Percentiles rank a stretch among this genome's conserved stretches.
phyloP scores from a whole-genome alignment of 2,797 vertebrate genomes.

The Channallabes apus region DNA sequence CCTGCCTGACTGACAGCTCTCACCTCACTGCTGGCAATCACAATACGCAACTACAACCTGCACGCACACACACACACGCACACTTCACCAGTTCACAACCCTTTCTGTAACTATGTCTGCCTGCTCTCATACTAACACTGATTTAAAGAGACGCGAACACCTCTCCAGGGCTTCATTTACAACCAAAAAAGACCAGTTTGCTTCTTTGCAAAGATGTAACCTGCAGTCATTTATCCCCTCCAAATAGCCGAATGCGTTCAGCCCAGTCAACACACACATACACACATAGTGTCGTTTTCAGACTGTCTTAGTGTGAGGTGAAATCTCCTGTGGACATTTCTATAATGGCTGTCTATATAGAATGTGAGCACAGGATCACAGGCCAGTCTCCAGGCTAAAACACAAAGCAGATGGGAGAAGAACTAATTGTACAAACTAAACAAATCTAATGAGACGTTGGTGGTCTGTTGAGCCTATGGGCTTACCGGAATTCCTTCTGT shows the following conservation, averaged over 20 bases:
- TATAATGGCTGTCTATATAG: constrained; percentile 53
- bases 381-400: constrained; percentile 48
- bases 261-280: constrained; percentile 39
- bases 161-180: constrained; percentile 61
- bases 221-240: constrained; percentile 60
- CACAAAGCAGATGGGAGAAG: constrained; percentile 56
- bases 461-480: constrained; percentile 49
- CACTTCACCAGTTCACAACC: constrained; percentile 36
- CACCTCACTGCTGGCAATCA: constrained; percentile 34
- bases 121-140: constrained; percentile 53
- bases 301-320: constrained; percentile 27
- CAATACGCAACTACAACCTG: constrained; percentile 14
- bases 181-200: constrained; percentile 67
- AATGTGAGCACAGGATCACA: constrained; percentile 37
- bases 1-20: constrained; percentile 37
- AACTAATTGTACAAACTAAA: constrained; percentile 58
- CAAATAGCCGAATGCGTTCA: constrained; percentile 43
- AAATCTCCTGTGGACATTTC: constrained; percentile 49
- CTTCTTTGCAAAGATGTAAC: constrained; percentile 63
- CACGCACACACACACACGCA: no score
- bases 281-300: constrained; percentile 39
- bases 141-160: constrained; percentile 57
- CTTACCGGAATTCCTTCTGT: constrained; percentile 49
- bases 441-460: constrained; percentile 51
- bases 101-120: constrained; percentile 47